Base-by-base conservation (phyloP, 2,888 invertebrate species). In the Iphiclides podalirius region DNA sequence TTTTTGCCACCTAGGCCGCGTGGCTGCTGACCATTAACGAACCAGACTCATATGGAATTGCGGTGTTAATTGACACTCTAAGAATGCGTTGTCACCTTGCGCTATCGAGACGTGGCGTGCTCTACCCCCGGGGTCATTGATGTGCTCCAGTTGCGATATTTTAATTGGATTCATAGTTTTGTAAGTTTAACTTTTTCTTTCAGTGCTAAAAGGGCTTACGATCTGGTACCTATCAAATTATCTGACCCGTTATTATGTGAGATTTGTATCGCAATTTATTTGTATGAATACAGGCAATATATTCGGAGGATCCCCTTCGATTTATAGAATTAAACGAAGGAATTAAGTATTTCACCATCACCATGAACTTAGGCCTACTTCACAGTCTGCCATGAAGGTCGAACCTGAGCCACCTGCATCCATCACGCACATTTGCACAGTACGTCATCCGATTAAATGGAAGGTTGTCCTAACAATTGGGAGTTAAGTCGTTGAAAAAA, bases 31-130 rank as follows among this genome's bases (percentile, higher is more conserved):
- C 20, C 16, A 33, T 17, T 33, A 33, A 17, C 13, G 12, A 23
- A 12, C 11, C 9, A 4, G 14, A 43, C 23, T 1, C 8, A 20
- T 23, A 35, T 34, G 23, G 35, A 6, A 6, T 11, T 42, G 20
- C 35, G 16, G 39, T 23, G 35, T 23, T 43, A 43, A 43, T 43
- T 35, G 43, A 35, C 43, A 8, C 41, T 17, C 17, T 17, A 33
- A 33, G 33, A 41, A 41, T 41, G 16, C 33, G 31, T 33, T 17
- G 17, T 33, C 41, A 33, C 33, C 16, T 41, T 41, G 41, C 33
- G 26, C 17, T 41, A 7, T 15, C n/a, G n/a, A n/a, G 31, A 12
- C 31, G 31, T 31, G 31, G n/a, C 31, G 31, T 11, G 28, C 28
- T 28, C 28, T n/a, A 28, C 28, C 28, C 28, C 4, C 11, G n/a